Evolutionary conservation across 2,797 vertebrate species (phyloP), one percentile per base, ranked within the genome.

Genomic region (Danionella dracula): DNA sequence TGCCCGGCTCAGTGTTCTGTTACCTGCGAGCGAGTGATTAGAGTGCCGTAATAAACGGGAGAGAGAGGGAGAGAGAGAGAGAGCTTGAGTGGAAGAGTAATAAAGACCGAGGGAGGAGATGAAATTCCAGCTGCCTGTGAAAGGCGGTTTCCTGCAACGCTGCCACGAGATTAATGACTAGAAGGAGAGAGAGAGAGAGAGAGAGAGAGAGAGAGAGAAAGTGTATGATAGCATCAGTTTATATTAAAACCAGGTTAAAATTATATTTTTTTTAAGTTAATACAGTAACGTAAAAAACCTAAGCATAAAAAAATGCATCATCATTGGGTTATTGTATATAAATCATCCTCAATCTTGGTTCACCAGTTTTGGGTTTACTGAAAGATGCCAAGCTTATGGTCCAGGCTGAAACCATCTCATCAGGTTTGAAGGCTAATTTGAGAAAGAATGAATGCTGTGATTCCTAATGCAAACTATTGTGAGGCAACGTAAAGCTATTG

Each of bases 1-100:
- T 58, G 77, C 66, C 73, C 55, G 5, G 73, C 72, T 78, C 78
- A 79, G 82, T 81, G 80, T 82, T 71, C 44, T 37, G 70, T 76
- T 73, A 73, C 70, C 74, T 62, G 70, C 53, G 74, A 57, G 59
- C 63, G 71, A 64, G 74, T 70, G 67, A 73, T 76, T 73, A 73
- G 59, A 65, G 53, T 54, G 55, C 56, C 37, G 63, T 76, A 72
- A 76, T 72, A 72, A 72, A 72, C 63, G 57, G 51, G 54, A 5
- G 66, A 20, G 34, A 29, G 42, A 29, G 64, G 11, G 54, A n/a
- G 64, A 34, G 53, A 12, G 54, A 5, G 51, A 17, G 44, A 4
- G 29, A 31, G 56, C 32, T 35, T 55, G 56, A 59, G 50, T 60
- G 59, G 69, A 57, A 56, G 60, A 57, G 59, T 65, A 63, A 72